Evolutionary conservation across 2,888 invertebrate genomes (phyloP).

Genomic region (Zelleria hepariella): DNA sequence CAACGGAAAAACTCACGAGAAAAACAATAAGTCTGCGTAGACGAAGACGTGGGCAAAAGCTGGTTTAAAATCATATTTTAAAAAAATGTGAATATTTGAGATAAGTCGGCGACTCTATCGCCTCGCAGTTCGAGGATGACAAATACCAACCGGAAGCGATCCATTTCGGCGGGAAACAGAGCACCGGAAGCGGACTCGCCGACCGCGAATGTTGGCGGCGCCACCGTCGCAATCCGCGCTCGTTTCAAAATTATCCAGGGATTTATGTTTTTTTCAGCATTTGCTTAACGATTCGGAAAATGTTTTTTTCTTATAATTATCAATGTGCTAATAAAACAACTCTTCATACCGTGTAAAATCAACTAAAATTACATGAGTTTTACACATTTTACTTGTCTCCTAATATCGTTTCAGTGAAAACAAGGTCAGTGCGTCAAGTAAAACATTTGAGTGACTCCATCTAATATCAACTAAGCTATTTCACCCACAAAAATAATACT

Average conservation of each 20-base stretch:
- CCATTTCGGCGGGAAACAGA: slow-evolving; percentile 69
- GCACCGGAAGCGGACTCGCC: slow-evolving; percentile 66
- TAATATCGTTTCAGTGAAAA: too few species aligned
- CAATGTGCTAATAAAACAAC: too few species aligned
- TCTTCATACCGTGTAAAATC: too few species aligned
- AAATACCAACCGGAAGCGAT: slow-evolving; percentile 68
- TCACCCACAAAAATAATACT: too few species aligned
- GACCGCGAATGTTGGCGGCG: slow-evolving; percentile 66
- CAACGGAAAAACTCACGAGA: too few species aligned
- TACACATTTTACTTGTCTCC: too few species aligned
- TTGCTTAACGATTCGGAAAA: slow-evolving; percentile 8
- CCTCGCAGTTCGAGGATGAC: slow-evolving; percentile 45
- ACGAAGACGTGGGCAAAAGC: too few species aligned
- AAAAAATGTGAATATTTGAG: neutral
- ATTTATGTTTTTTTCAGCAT: slow-evolving; percentile 5
- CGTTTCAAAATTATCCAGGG: slow-evolving; percentile 15
- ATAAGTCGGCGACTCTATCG: slow-evolving; percentile 1
- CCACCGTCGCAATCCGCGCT: slow-evolving; percentile 37
- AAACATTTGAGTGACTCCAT: too few species aligned
- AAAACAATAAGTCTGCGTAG: too few species aligned
- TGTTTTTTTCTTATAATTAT: neutral
- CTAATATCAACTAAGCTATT: too few species aligned
- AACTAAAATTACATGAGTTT: too few species aligned
- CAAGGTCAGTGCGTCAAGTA: too few species aligned
- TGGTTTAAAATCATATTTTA: neutral